A percentile compares a stretch with the other conserved stretches of the same genome.
Conservation (phyloP, 2,797 vertebrate genomes). For the Hapalemur alaotrensis region DNA sequence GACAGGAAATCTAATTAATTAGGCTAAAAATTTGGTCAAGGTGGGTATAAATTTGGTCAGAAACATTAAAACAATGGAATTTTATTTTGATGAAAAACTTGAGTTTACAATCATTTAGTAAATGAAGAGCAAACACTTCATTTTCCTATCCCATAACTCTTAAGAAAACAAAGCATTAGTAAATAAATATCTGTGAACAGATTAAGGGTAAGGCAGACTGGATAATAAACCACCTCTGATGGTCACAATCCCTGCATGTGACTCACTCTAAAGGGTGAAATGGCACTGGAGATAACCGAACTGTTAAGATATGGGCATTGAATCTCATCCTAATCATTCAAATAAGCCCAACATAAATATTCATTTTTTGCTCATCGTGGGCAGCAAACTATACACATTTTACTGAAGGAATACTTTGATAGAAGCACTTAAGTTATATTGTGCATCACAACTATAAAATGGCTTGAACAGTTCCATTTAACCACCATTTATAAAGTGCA, state of each 20-base stretch:
- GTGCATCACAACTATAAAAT: constrained; percentile 86
- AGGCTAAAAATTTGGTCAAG: constrained; percentile 30
- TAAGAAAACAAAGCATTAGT: constrained; percentile 85
- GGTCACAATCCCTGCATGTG: constrained; percentile 82
- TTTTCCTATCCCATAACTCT: constrained; percentile 84
- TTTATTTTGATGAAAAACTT: constrained; percentile 90
- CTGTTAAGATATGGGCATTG: constrained; percentile 72
- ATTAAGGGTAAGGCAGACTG: constrained; percentile 87
- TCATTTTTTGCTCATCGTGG: constrained; percentile 82
- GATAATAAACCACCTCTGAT: constrained; percentile 82
- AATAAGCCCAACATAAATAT: constrained; percentile 81
- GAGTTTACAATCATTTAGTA: constrained; percentile 88
- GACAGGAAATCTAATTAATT: constrained; percentile 11
- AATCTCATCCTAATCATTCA: constrained; percentile 80
- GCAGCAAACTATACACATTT: constrained; percentile 76
- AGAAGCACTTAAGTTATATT: constrained; percentile 86
- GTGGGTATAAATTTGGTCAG: constrained; percentile 66
- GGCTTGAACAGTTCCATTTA: constrained; percentile 86
- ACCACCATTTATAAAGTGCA: constrained; percentile 89
- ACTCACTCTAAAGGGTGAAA: constrained; percentile 83
- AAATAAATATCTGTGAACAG: constrained; percentile 87
- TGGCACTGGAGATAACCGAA: constrained; percentile 79
- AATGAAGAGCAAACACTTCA: constrained; percentile 86
- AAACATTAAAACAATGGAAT: constrained; percentile 88
- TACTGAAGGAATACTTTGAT: constrained; percentile 82